These are phyloP conservation scores for Ectropis grisescens DNA, from an alignment of 1,140 invertebrate genomes.

Conservation along the genomic window DNA sequence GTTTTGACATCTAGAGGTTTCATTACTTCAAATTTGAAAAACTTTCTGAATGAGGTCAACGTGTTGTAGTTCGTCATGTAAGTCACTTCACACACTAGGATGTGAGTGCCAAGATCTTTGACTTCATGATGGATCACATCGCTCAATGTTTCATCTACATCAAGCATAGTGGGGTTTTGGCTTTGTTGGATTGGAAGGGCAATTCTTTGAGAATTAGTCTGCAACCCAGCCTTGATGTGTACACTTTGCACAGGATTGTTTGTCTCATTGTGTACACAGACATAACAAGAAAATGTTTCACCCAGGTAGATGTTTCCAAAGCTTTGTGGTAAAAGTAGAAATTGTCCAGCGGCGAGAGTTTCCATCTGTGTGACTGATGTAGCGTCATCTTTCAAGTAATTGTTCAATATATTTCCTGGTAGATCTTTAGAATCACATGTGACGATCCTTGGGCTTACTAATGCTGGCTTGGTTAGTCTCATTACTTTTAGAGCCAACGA, in stretches of 20 bases:
- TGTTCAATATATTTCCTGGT: conserved; percentile 82
- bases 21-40: conserved; percentile 98
- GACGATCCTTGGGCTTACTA: conserved; percentile 83
- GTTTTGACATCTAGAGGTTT: conserved; percentile 99
- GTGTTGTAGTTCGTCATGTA: conserved; percentile 83
- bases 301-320: conserved; percentile 90
- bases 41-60: conserved; percentile 89
- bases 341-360: conserved; percentile 87
- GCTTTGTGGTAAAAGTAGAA: conserved; percentile 93
- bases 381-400: conserved; percentile 83
- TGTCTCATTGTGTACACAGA: conserved; percentile 97
- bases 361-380: conserved; percentile 83
- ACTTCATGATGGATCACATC: conserved; percentile 98
- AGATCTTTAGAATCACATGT: conserved; percentile 89
- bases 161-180: conserved; percentile 75
- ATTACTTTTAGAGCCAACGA: conserved; percentile 83
- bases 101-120: conserved; percentile 97
- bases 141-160: conserved; percentile 90
- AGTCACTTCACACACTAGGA: conserved; percentile 96
- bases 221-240: conserved; percentile 90
- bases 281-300: conserved; percentile 97
- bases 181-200: conserved; percentile 76
- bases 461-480: conserved; percentile 89
- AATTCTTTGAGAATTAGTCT: conserved; percentile 91
- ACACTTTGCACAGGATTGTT: conserved; percentile 85